Conservation (phyloP, 2,797 vertebrate species). For the Microctenopoma lineatum region DNA sequence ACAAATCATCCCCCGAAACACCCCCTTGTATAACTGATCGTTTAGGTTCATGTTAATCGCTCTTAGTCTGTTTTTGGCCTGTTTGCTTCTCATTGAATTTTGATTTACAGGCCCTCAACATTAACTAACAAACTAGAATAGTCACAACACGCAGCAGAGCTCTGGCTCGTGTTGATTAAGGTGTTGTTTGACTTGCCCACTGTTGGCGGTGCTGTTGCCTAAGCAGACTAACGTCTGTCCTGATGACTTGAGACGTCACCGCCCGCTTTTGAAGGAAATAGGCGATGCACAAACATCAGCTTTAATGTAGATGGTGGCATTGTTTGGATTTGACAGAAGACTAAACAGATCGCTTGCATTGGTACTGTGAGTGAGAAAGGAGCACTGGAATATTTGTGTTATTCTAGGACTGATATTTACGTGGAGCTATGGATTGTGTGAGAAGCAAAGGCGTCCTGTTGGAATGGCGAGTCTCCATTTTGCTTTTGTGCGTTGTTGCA, state of each 20-base stretch:
- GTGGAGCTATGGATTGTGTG: slow-evolving; percentile 34
- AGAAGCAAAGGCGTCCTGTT: slow-evolving; percentile 6
- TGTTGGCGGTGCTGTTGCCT: slow-evolving; percentile 80
- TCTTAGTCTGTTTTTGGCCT: too few species aligned
- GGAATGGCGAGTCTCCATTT: slow-evolving; percentile 73
- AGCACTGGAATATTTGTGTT: not conserved
- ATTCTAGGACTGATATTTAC: slow-evolving; percentile 2
- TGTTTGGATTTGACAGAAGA: slow-evolving; percentile 11
- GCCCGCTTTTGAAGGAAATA: slow-evolving; percentile 19
- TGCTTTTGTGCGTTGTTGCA: slow-evolving; percentile 72
- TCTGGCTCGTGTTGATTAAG: not conserved
- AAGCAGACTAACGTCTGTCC: slow-evolving; percentile 33
- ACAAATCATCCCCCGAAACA: not conserved
- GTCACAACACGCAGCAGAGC: not conserved
- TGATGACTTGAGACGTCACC: slow-evolving; percentile 4
- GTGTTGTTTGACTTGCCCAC: slow-evolving; percentile 40
- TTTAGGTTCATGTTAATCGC: too few species aligned
- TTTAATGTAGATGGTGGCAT: not conserved
- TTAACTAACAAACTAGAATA: not conserved
- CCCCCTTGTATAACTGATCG: not conserved
- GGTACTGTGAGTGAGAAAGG: not conserved
- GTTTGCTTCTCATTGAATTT: not conserved
- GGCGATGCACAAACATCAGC: not conserved
- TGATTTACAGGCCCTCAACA: not conserved
- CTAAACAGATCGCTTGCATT: not conserved